These are phyloP conservation scores for Varecia variegata DNA, from an alignment of 2,797 vertebrate genomes.

Conservation along the genomic window DNA sequence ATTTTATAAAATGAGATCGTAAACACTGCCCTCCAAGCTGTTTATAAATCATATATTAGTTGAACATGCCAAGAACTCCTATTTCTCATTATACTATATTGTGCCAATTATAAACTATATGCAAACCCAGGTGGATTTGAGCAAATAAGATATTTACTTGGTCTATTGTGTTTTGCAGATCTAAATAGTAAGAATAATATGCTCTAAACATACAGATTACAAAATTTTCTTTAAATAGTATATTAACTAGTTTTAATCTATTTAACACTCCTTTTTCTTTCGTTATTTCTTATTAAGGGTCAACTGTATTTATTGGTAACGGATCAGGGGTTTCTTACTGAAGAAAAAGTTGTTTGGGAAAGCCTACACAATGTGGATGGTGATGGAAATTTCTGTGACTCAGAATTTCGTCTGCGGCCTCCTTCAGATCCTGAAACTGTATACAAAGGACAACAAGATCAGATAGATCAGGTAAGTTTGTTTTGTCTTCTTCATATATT, in stretches of 20 bases:
- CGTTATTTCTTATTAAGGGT: constrained; percentile 86
- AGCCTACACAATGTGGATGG: constrained; percentile 98
- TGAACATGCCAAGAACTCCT: background rate
- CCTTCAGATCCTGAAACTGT: constrained; percentile 97
- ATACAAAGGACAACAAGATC: constrained; percentile 97
- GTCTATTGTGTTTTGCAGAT: background rate
- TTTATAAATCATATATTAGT: constrained; percentile 15
- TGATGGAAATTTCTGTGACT: constrained; percentile 98
- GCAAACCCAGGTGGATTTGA: constrained; percentile 7
- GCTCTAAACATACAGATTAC: background rate
- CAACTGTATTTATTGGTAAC: constrained; percentile 98
- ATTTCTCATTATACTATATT: background rate
- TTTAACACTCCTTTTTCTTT: constrained; percentile 51
- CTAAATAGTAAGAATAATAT: background rate
- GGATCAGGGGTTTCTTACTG: constrained; percentile 98
- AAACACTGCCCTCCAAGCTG: background rate
- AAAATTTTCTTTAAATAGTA: constrained; percentile 12
- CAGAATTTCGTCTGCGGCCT: constrained; percentile 94
- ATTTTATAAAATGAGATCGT: constrained; percentile 1
- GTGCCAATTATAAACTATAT: constrained; percentile 7
- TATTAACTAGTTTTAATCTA: background rate
- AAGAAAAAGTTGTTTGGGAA: constrained; percentile 99
- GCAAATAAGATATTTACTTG: background rate
- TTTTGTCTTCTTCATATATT: background rate
- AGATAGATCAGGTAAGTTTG: constrained; percentile 95